Evolutionary conservation across 1,140 invertebrate species (phyloP).

Genomic region (Drosophila subpulchrella): DNA sequence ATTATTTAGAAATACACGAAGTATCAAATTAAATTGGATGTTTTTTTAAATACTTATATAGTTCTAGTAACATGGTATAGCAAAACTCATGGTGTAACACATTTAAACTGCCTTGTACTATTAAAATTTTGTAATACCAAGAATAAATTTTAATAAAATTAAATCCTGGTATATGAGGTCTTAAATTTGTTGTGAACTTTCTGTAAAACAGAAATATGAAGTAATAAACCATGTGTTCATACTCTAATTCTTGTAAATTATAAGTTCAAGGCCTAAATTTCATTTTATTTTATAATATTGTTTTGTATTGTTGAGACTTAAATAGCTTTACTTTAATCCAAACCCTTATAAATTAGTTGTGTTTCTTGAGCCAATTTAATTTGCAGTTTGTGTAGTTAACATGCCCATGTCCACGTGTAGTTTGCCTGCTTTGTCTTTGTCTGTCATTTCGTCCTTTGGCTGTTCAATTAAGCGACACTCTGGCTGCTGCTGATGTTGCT

Average conservation of each 20-base stretch:
- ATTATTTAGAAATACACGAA: constrained; percentile 19
- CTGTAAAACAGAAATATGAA: too few species aligned
- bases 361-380: constrained; percentile 15
- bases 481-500: constrained; percentile 29
- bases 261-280: too few species aligned
- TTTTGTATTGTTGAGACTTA: neutral
- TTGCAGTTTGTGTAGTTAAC: constrained; percentile 30
- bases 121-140: too few species aligned
- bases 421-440: constrained; percentile 16
- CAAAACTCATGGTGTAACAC: too few species aligned
- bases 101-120: too few species aligned
- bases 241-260: too few species aligned
- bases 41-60: neutral
- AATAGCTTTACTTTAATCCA: neutral
- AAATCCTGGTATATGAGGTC: too few species aligned
- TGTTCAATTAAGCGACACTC: constrained; percentile 72
- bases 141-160: too few species aligned
- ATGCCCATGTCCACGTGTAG: constrained; percentile 11
- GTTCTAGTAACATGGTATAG: too few species aligned
- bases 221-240: too few species aligned
- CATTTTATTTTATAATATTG: too few species aligned
- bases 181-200: too few species aligned
- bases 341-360: neutral
- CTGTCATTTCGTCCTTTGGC: constrained; percentile 54
- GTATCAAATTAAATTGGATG: constrained; percentile 5